Evolutionary conservation across 2,797 vertebrate genomes (phyloP), one percentile per base, ranked within the genome.

Genomic region (Toxotes lorentzi): DNA sequence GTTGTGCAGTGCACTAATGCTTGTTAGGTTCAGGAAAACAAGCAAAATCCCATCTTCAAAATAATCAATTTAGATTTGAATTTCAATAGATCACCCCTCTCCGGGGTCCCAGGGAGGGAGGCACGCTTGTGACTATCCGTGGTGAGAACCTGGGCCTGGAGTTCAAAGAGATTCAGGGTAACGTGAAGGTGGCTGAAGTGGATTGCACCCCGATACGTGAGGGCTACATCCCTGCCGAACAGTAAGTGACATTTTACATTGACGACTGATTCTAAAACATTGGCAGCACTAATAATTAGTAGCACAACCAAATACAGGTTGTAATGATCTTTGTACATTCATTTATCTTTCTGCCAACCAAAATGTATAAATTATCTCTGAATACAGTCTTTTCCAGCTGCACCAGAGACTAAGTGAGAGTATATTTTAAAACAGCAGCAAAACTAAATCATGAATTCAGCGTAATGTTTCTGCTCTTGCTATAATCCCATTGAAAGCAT

Each of bases 121-220:
- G 98, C 14, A 99, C 98, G 0, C 96, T 96, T 27, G 98, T 99
- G 84, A 99, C 98, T 9, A 99, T 99, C 83, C 96, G 96, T 0
- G 98, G 98, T 4, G 98, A 99, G 92, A 99, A 99, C 88, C 93
- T 99, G 84, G 98, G 98, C 0, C 93, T 99, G 92, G 97, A 98
- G 38, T 99, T 99, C 92, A 90, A 92, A 43, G 98, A 99, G 83
- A 99, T 99, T 10, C 95, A 97, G 1, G 95, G 92, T 7, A 94
- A 97, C 0, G 98, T 99, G 84, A 98, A 96, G 83, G 98, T 99
- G 87, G 98, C 98, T 0, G 97, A 97, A 0, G 98, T 99, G 88
- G 97, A 98, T 24, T 99, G 98, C 87, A 96, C 91, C n/a, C 97
- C 98, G 0, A 94, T 98, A 78, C 96, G 94, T 1, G 97, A 99